Conservation (phyloP, 2,113 vertebrate genomes). For the Puma concolor region DNA sequence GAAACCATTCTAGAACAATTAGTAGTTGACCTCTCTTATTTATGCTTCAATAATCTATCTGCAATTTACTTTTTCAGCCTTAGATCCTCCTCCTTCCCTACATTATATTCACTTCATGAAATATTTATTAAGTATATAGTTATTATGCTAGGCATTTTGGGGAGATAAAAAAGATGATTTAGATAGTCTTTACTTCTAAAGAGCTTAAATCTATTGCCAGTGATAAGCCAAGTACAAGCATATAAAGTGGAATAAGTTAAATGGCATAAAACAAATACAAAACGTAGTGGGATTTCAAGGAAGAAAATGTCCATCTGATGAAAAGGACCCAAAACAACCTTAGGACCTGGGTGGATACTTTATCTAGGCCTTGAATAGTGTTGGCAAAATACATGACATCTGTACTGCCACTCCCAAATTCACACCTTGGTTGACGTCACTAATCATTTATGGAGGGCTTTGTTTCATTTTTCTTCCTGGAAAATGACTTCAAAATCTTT, state of each 20-base stretch:
- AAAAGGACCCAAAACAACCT: not conserved
- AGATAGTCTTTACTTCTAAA: constrained; percentile 37
- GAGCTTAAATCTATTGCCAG: not conserved
- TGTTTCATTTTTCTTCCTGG: not conserved
- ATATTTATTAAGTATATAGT: constrained; percentile 48
- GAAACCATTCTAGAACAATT: constrained; percentile 1
- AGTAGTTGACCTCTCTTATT: not conserved
- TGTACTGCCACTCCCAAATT: not conserved
- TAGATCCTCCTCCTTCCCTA: not conserved
- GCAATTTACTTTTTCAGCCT: not conserved
- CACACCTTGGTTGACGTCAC: not conserved
- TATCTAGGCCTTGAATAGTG: not conserved
- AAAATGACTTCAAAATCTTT: constrained; percentile 26
- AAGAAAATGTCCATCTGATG: not conserved
- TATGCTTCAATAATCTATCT: not conserved
- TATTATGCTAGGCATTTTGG: not conserved
- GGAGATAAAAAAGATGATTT: constrained; percentile 21
- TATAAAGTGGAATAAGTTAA: not conserved
- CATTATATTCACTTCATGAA: constrained; percentile 43
- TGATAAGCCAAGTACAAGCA: constrained; percentile 15
- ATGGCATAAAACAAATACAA: not conserved
- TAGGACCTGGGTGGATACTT: not conserved
- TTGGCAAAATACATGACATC: not conserved
- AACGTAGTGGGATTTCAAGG: not conserved
- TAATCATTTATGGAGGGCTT: not conserved